phyloP scores from a whole-genome alignment of 2,113 vertebrate species.

The Cololabis saira region DNA sequence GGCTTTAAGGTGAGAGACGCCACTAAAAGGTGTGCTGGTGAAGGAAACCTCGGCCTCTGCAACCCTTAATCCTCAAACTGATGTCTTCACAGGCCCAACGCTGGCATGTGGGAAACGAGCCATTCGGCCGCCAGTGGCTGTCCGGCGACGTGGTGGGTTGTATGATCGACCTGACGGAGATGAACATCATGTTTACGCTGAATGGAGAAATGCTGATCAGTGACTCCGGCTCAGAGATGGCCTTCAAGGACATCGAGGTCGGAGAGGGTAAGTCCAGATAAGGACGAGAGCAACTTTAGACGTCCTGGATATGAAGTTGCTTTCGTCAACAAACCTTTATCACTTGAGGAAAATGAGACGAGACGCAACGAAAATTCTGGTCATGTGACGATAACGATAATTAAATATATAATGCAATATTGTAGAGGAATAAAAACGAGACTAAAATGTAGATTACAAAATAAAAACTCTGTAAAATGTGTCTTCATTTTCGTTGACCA shows the following conservation, averaged over 20 bases:
- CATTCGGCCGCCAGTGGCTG: constrained; percentile 91
- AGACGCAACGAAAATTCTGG: no score
- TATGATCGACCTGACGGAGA: constrained; percentile 91
- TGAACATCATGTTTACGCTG: constrained; percentile 92
- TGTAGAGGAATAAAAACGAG: no score
- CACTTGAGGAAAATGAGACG: no score
- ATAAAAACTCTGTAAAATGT: no score
- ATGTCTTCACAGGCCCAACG: constrained; percentile 85
- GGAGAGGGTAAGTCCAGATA: constrained; percentile 75
- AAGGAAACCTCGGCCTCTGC: background rate
- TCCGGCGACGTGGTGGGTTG: constrained; percentile 92
- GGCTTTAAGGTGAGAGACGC: constrained; percentile 85
- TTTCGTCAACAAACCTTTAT: no score
- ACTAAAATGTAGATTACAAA: no score
- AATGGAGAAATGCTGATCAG: constrained; percentile 95
- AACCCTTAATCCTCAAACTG: background rate
- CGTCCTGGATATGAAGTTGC: no score
- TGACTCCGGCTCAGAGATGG: constrained; percentile 91
- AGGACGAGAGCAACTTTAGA: background rate
- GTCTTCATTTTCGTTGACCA: no score
- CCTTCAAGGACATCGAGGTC: constrained; percentile 84
- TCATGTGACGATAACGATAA: no score
- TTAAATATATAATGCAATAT: no score
- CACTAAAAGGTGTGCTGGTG: background rate
- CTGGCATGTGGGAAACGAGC: constrained; percentile 91